Conservation (phyloP, 2,888 invertebrate species). For the Amphiduros pacificus region DNA sequence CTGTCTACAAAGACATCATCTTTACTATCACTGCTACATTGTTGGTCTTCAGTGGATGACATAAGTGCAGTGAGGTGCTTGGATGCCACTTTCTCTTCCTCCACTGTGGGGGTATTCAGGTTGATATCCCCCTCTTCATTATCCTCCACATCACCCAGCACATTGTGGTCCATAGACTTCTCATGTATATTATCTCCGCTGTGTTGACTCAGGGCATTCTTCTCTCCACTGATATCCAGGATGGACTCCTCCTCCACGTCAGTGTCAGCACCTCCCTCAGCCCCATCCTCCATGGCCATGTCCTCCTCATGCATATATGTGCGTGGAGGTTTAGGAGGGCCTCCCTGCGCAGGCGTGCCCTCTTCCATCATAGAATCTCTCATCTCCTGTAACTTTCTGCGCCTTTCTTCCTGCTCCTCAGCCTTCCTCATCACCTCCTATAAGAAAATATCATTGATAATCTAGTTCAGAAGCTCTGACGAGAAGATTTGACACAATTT, state of each 20-base stretch:
- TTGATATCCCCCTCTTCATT: no score
- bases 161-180: no score
- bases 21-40: neutral
- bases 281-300: no score
- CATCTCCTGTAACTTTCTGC: conserved; percentile 21
- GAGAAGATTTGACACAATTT: no score
- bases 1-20: no score
- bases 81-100: neutral
- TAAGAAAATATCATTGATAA: neutral
- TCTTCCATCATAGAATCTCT: conserved; percentile 14
- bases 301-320: no score
- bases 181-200: no score
- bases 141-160: no score
- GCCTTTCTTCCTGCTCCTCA: conserved; percentile 18
- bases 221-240: no score
- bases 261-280: no score
- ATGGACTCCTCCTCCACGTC: neutral
- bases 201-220: no score
- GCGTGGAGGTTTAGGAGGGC: neutral
- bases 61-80: neutral
- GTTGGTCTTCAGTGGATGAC: neutral
- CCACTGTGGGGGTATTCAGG: neutral
- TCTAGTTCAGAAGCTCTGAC: no score
- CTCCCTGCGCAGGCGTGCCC: neutral
- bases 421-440: conserved; percentile 15